Evolutionary conservation across 53 echinoderm and acorn worm species (phyloP).

Genomic region (Echinarachnius parma): DNA sequence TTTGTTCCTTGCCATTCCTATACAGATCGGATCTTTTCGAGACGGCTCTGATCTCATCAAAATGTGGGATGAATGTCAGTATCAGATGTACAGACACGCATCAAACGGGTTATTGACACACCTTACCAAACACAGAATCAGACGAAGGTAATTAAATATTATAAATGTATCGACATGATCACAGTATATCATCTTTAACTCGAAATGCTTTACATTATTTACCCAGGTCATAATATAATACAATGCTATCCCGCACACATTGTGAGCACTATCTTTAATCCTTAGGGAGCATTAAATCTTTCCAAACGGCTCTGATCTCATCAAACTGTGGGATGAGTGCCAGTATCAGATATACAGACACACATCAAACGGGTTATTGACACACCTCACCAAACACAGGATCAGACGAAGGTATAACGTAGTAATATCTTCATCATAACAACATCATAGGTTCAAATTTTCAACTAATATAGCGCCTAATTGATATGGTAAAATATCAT

Average conservation of each 20-base stretch:
- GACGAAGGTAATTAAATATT: slow-evolving; percentile 12
- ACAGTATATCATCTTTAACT: too few relatives aligned
- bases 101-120: not conserved
- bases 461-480: too few relatives aligned
- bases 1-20: too few relatives aligned
- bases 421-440: not conserved
- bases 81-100: not conserved
- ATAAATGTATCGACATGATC: too few relatives aligned
- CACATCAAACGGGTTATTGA: not conserved
- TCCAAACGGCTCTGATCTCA: slow-evolving; percentile 31
- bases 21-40: slow-evolving; percentile 13
- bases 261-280: too few relatives aligned
- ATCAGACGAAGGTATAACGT: slow-evolving; percentile 1
- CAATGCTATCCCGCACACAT: too few relatives aligned
- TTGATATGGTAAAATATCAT: too few relatives aligned
- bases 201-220: too few relatives aligned
- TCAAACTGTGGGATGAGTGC: slow-evolving; percentile 17
- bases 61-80: slow-evolving; percentile 14
- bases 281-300: too few relatives aligned
- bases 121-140: not conserved
- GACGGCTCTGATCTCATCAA: slow-evolving; percentile 1
- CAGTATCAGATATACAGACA: slow-evolving; percentile 2
- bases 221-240: too few relatives aligned
- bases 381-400: not conserved
- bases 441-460: too few relatives aligned